phyloP scores from a whole-genome alignment of 64 coral and sea anemone species.

The Stichodactyla helianthus region DNA sequence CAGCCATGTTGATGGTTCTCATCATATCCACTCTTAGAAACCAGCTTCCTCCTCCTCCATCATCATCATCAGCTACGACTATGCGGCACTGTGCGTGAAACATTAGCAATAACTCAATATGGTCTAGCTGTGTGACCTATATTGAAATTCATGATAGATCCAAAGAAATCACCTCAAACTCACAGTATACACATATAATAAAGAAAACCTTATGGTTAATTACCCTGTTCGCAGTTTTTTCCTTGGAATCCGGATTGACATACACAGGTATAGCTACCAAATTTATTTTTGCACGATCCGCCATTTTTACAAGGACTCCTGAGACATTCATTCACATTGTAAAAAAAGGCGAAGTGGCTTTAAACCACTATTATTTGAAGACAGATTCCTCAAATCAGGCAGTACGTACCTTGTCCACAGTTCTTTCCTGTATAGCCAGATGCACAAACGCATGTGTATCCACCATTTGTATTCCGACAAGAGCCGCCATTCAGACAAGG shows the following conservation, averaged over 20 bases:
- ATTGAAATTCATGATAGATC: too few relatives aligned
- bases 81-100: too few relatives aligned
- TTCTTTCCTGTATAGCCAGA: slow-evolving; percentile 24
- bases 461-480: slow-evolving; percentile 20
- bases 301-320: not conserved
- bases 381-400: too few relatives aligned
- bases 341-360: not conserved
- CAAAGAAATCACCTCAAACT: too few relatives aligned
- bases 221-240: slow-evolving; percentile 34
- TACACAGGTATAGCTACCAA: not conserved
- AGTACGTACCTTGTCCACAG: slow-evolving; percentile 22
- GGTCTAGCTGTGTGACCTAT: too few relatives aligned
- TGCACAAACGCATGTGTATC: slow-evolving; percentile 39
- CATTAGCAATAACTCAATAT: too few relatives aligned
- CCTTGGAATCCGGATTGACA: slow-evolving; percentile 31
- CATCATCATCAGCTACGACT: too few relatives aligned
- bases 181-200: not conserved
- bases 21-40: too few relatives aligned
- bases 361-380: too few relatives aligned
- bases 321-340: not conserved
- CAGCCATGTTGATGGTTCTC: too few relatives aligned
- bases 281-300: not conserved
- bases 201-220: not conserved
- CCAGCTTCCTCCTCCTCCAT: too few relatives aligned
- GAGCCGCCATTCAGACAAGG: slow-evolving; percentile 39